Evolutionary conservation across 2,113 vertebrate genomes (phyloP), one percentile per base, ranked within the genome.

Genomic region (Eulemur macaco): DNA sequence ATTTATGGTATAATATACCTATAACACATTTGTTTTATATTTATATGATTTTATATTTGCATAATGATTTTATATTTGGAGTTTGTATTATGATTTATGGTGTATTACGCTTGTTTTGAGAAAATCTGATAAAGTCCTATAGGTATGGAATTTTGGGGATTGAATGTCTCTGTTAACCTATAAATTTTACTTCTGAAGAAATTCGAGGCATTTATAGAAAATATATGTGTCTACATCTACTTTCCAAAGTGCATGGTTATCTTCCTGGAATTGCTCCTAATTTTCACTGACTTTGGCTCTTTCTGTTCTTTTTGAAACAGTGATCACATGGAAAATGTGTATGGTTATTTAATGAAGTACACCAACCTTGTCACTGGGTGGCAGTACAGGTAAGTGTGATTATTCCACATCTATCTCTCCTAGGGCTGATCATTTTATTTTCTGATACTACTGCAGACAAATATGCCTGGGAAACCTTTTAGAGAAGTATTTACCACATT

Each of bases 321-420:
- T 96, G 99, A 99, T 96, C 99, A 99, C 98, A 99, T 99, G 99
- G 99, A 99, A 98, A 99, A 99, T 97, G 99, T 99, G 77, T 99
- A 97, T 89, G 99, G 99, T 42, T 99, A 99, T 97, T 98, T 99
- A 97, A 99, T 99, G 99, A 99, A 99, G 97, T 99, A 99, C 71
- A 99, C 99, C 83, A 99, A 99, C 98, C 99, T 99, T 4, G 99
- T 99, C 91, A 99, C 99, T 60, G 99, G 99, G 47, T 99, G 99
- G 99, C 99, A 99, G 74, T 99, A 99, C 96, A 98, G 99, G 99
- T 99, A 98, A 99, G 99, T 97, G 29, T 69, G 64, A 73, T 50
- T 84, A 8, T 89, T 31, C 69, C 34, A 15, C 0, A 12, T 90
- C 6, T n/a, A 12, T 52, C 39, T 96, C 91, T 82, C 45, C 17